Conservation (phyloP, 2,888 invertebrate species). For the Ennomos quercinarius region DNA sequence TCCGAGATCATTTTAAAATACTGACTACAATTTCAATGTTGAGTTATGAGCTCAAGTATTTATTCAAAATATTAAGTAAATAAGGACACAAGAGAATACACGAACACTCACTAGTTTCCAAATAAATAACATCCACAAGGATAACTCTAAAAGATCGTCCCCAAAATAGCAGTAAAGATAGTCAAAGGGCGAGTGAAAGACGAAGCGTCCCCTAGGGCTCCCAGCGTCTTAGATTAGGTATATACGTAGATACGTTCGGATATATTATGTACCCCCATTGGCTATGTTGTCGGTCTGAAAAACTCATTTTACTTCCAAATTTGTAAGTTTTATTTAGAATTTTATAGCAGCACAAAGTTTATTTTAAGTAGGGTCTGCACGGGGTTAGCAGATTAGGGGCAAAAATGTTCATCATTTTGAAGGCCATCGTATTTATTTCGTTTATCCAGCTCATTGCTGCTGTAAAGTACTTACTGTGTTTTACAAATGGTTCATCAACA, state of each 20-base stretch:
- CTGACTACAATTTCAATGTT: not conserved
- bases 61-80: no score
- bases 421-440: no score
- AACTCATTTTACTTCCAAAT: slow-evolving; percentile 23
- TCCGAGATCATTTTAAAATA: no score
- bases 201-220: slow-evolving; percentile 23
- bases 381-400: no score
- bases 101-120: slow-evolving; percentile 8
- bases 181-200: slow-evolving; percentile 29
- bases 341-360: slow-evolving; percentile 17
- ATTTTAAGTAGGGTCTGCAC: not conserved
- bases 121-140: slow-evolving; percentile 20
- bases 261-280: slow-evolving; percentile 3
- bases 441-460: no score
- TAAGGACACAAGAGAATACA: not conserved
- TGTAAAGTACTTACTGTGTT: no score
- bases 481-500: no score
- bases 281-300: slow-evolving; percentile 14
- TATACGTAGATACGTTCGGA: slow-evolving; percentile 7
- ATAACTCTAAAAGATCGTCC: slow-evolving; percentile 15
- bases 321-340: slow-evolving; percentile 26
- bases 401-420: no score
- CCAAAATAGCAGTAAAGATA: slow-evolving; percentile 24
- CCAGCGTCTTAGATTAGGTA: slow-evolving; percentile 28
- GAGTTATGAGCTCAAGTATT: no score